phyloP scores from a whole-genome alignment of 1,140 invertebrate species.

The Rhynchophorus ferrugineus region DNA sequence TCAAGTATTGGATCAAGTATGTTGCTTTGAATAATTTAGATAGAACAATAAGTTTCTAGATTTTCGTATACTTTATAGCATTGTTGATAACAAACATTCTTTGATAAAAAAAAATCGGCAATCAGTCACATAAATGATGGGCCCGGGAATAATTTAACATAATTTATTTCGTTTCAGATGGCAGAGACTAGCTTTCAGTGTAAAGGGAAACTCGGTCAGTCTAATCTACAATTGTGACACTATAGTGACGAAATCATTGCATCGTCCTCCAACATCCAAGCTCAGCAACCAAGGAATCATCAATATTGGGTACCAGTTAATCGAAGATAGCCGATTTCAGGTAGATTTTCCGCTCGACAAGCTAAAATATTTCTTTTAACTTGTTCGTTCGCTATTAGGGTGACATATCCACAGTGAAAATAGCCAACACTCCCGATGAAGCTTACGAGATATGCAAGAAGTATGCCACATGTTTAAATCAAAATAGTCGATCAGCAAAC shows the following conservation, averaged over 20 bases:
- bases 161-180: constrained; percentile 49
- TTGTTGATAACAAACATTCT: no score
- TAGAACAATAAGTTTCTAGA: no score
- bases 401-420: constrained; percentile 65
- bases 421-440: constrained; percentile 64
- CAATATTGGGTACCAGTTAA: constrained; percentile 61
- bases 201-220: constrained; percentile 70
- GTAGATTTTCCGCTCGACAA: background rate
- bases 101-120: background rate
- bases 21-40: no score
- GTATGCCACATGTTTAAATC: constrained; percentile 46
- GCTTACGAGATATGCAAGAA: constrained; percentile 69
- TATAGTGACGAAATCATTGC: constrained; percentile 51
- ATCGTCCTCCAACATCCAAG: constrained; percentile 47
- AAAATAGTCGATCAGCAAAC: background rate
- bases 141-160: no score
- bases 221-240: constrained; percentile 62
- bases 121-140: background rate
- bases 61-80: no score
- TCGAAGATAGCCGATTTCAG: constrained; percentile 48
- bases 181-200: constrained; percentile 68
- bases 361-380: background rate
- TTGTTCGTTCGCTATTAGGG: constrained; percentile 47
- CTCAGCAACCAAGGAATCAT: constrained; percentile 63
- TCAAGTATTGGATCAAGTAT: no score